Percentiles rank a stretch among this genome's conserved stretches.
phyloP scores from a whole-genome alignment of 2,797 vertebrate species.

The Chelidonichthys spinosus region DNA sequence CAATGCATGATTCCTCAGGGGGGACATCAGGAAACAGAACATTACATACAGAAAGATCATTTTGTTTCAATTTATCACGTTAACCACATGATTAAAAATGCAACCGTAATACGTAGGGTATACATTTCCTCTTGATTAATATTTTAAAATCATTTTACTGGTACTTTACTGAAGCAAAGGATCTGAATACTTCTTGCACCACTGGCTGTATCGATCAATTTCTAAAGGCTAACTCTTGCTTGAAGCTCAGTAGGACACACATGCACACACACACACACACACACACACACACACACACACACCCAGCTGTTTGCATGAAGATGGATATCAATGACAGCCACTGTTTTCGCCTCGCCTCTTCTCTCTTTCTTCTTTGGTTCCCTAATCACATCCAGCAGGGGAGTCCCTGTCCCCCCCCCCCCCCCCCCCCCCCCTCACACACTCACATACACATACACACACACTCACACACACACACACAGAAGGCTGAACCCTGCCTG shows the following conservation, averaged over 20 bases:
- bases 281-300: constrained; percentile 7
- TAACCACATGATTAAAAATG: too few relatives aligned
- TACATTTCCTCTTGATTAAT: not conserved
- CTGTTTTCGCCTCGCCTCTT: constrained; percentile 70
- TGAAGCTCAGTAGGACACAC: not conserved
- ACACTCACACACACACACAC: constrained; percentile 42
- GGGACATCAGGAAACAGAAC: too few relatives aligned
- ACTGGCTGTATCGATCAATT: not conserved
- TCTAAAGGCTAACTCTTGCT: not conserved
- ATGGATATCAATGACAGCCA: constrained; percentile 79
- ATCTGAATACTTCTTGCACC: not conserved
- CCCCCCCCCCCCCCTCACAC: constrained; percentile 46
- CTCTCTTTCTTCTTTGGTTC: constrained; percentile 71
- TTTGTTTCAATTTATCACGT: too few relatives aligned
- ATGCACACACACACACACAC: constrained; percentile 11
- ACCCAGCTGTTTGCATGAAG: constrained; percentile 82
- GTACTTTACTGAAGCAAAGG: not conserved
- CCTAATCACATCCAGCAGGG: constrained; percentile 72
- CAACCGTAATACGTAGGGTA: too few relatives aligned
- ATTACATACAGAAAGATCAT: too few relatives aligned
- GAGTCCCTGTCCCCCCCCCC: constrained; percentile 49
- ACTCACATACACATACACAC: not conserved
- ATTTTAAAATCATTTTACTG: not conserved
- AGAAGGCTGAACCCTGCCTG: constrained; percentile 81
- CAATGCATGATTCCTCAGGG: too few relatives aligned